phyloP scores from a whole-genome alignment of 2,797 vertebrate genomes.

The Silurus aristotelis region DNA sequence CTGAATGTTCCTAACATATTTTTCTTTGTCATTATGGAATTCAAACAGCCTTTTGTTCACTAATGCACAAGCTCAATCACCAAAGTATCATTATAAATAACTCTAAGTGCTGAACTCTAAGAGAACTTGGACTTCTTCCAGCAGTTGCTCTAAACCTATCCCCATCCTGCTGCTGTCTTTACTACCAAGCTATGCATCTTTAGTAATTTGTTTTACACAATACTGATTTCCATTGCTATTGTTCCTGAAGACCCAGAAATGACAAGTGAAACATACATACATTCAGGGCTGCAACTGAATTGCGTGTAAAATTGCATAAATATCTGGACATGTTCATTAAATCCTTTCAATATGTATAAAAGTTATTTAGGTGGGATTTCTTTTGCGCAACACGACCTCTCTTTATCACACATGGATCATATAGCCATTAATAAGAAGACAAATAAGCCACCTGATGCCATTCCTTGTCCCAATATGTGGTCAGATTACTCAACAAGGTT shows the following conservation, averaged over 20 bases:
- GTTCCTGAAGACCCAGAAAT: background rate
- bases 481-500: slow-evolving; percentile 40
- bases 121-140: background rate
- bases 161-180: background rate
- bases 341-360: too few species aligned
- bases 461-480: slow-evolving; percentile 51
- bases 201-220: background rate
- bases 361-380: background rate
- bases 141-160: background rate
- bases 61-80: background rate
- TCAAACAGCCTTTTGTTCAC: background rate
- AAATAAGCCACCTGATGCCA: slow-evolving; percentile 1
- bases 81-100: background rate
- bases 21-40: background rate
- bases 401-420: background rate
- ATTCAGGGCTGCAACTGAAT: background rate
- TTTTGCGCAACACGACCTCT: background rate
- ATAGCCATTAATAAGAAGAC: background rate
- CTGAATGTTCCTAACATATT: background rate
- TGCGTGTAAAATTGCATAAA: background rate
- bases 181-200: background rate
- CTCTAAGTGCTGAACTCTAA: background rate
- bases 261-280: background rate
- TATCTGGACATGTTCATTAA: background rate
- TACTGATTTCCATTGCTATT: background rate